phyloP scores from a whole-genome alignment of 2,113 vertebrate species.

The Cynoglossus semilaevis region DNA sequence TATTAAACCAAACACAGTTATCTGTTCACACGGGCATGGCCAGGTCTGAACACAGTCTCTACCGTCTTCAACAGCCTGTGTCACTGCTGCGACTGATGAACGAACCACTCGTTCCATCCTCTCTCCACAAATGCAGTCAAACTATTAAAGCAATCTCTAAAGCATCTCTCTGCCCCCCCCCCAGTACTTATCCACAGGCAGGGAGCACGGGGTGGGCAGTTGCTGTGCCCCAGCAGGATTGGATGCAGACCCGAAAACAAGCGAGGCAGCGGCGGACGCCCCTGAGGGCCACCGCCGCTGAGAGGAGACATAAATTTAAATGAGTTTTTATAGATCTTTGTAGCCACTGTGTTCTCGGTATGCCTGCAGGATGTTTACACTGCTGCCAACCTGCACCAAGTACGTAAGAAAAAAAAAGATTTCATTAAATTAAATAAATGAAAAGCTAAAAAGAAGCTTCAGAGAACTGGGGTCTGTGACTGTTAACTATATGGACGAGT shows the following conservation, averaged over 20 bases:
- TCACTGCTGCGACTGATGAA: background rate
- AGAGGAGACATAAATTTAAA: conserved; percentile 19
- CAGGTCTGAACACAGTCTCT: background rate
- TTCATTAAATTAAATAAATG: too few species aligned
- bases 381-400: background rate
- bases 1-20: too few species aligned
- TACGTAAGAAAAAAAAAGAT: background rate
- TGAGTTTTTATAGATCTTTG: conserved; percentile 24
- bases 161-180: background rate
- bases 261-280: conserved; percentile 9
- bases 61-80: background rate
- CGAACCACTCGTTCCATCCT: background rate
- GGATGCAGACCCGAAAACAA: conserved; percentile 21
- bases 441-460: too few species aligned
- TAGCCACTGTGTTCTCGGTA: conserved; percentile 3
- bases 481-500: too few species aligned
- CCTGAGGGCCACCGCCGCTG: conserved; percentile 20
- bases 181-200: background rate
- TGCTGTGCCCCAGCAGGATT: background rate
- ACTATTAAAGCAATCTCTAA: background rate
- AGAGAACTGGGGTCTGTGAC: too few species aligned
- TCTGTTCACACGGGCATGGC: too few species aligned
- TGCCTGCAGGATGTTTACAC: conserved; percentile 5
- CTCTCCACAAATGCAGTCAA: background rate
- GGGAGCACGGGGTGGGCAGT: background rate